Conservation (phyloP, 2,888 invertebrate genomes). For the Drosophila mettleri region DNA sequence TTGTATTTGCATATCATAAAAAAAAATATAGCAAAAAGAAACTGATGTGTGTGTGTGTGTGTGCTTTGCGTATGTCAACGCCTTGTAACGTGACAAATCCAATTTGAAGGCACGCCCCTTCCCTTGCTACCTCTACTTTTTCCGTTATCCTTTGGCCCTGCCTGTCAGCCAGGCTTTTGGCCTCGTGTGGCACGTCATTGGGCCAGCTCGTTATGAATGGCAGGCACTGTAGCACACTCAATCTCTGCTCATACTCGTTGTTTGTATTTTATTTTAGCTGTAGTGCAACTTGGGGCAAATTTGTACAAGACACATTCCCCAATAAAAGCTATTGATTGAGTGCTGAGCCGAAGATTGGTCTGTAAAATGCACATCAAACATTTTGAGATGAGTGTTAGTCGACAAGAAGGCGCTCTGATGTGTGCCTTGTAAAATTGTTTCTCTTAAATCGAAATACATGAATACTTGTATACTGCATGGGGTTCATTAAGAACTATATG, state of each 20-base stretch:
- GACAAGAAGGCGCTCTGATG: neutral
- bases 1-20: slow-evolving; percentile 65
- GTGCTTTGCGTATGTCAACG: slow-evolving; percentile 62
- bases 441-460: neutral
- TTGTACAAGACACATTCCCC: slow-evolving; percentile 12
- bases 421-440: too few relatives aligned
- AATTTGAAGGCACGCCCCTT: slow-evolving; percentile 55
- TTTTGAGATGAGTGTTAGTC: neutral
- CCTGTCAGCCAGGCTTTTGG: slow-evolving; percentile 5
- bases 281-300: slow-evolving; percentile 21
- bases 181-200: slow-evolving; percentile 41
- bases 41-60: slow-evolving; percentile 45
- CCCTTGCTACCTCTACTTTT: neutral
- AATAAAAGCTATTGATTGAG: slow-evolving; percentile 13
- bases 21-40: slow-evolving; percentile 4
- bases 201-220: slow-evolving; percentile 36
- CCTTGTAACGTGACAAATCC: slow-evolving; percentile 72
- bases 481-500: neutral
- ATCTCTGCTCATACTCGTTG: slow-evolving; percentile 17
- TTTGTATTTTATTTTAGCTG: slow-evolving; percentile 28
- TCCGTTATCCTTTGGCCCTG: neutral
- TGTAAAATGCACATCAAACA: slow-evolving; percentile 2
- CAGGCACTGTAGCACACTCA: slow-evolving; percentile 24
- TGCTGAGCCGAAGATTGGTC: neutral
- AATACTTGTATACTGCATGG: neutral